These are phyloP conservation scores for Eubucco bourcierii DNA, from an alignment of 2,113 vertebrate species.

Conservation along the genomic window DNA sequence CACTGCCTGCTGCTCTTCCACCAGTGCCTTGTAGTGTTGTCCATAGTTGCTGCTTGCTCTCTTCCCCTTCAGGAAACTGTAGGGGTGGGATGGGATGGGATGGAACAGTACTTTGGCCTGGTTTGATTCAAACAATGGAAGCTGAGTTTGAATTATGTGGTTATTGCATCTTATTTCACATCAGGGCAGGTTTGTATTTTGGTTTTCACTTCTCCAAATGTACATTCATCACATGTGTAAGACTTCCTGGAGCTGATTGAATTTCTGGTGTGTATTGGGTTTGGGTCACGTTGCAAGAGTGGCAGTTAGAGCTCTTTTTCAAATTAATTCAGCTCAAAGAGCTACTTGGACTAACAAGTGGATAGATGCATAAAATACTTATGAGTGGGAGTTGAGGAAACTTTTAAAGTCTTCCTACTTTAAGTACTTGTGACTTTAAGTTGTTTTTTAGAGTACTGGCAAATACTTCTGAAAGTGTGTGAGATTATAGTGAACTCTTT, in stretches of 20 bases:
- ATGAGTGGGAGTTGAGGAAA: not conserved
- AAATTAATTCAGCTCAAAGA: not conserved
- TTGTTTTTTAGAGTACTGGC: not conserved
- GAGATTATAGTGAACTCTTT: not conserved
- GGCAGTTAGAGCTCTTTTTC: not conserved
- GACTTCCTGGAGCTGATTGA: not conserved
- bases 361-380: not conserved
- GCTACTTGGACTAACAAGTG: not conserved
- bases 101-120: accelerated
- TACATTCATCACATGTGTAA: accelerated
- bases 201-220: not conserved
- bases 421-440: not conserved
- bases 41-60: not conserved
- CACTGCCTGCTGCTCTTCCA: not conserved
- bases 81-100: accelerated
- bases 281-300: not conserved
- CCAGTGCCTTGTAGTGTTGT: accelerated
- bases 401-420: not conserved
- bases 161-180: not conserved
- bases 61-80: not conserved
- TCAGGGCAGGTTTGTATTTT: accelerated
- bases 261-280: not conserved
- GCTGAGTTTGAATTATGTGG: not conserved
- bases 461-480: not conserved
- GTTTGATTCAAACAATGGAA: not conserved